phyloP scores from a whole-genome alignment of 2,888 invertebrate genomes.

The Mellilla xanthometata region DNA sequence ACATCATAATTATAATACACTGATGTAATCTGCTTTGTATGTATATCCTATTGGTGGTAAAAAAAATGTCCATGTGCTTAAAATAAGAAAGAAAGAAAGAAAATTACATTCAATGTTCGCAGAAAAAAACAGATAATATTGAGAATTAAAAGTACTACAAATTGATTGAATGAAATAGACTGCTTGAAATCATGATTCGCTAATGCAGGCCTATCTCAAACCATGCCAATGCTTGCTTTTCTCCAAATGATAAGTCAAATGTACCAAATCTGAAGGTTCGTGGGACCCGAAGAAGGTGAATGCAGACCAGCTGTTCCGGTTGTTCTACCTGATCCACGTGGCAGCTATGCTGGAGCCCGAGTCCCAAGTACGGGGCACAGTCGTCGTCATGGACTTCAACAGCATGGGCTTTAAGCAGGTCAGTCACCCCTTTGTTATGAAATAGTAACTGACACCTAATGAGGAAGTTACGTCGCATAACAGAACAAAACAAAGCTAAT shows the following conservation, averaged over 20 bases:
- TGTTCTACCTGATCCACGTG: slow-evolving; percentile 91
- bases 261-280: slow-evolving; percentile 58
- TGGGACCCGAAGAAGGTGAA: slow-evolving; percentile 90
- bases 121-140: too few relatives aligned
- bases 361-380: slow-evolving; percentile 90
- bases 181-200: too few relatives aligned
- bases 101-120: too few relatives aligned
- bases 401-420: slow-evolving; percentile 90
- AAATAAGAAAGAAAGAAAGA: too few relatives aligned
- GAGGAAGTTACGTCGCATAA: slow-evolving; percentile 2
- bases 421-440: slow-evolving; percentile 24
- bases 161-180: too few relatives aligned
- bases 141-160: too few relatives aligned
- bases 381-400: slow-evolving; percentile 93
- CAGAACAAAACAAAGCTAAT: slow-evolving; percentile 6
- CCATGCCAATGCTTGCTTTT: neutral
- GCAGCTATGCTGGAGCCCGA: slow-evolving; percentile 86
- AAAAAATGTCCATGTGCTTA: too few relatives aligned
- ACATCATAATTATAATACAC: too few relatives aligned
- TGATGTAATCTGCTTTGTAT: too few relatives aligned
- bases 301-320: slow-evolving; percentile 89
- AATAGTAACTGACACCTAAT: too few relatives aligned
- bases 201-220: too few relatives aligned
- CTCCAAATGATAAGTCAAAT: neutral
- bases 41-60: too few relatives aligned